A percentile compares a stretch with the other conserved stretches of the same genome.
These are phyloP conservation scores for Magallana ariakensis DNA, from an alignment of 1,140 invertebrate species.

Conservation along the genomic window DNA sequence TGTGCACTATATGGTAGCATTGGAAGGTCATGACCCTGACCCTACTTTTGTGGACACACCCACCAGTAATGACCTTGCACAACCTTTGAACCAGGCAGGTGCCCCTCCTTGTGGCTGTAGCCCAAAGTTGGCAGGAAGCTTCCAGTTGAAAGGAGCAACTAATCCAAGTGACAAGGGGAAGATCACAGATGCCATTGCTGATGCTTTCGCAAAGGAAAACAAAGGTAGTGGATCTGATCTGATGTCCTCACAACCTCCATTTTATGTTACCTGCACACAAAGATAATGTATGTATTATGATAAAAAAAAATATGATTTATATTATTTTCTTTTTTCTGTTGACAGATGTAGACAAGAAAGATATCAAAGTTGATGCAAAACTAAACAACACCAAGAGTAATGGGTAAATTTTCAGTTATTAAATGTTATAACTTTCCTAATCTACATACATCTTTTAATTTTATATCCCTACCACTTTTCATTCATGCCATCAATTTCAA, in stretches of 20 bases:
- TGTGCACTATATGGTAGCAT: conserved; percentile 47
- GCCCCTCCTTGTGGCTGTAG: conserved; percentile 52
- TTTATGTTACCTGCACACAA: no score
- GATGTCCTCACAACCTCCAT: no score
- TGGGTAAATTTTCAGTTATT: not conserved
- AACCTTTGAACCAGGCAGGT: conserved; percentile 35
- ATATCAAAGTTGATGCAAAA: conserved; percentile 35
- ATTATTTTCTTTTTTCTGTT: not conserved
- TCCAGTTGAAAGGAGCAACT: conserved; percentile 49
- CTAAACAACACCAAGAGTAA: conserved; percentile 1
- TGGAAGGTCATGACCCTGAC: conserved; percentile 50
- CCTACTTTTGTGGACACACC: conserved; percentile 50
- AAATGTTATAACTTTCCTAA: no score
- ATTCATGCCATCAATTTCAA: no score
- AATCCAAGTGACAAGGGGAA: conserved; percentile 49
- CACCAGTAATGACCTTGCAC: conserved; percentile 3
- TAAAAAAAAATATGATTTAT: no score
- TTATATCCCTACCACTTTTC: no score
- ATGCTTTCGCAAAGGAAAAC: conserved; percentile 58
- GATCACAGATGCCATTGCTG: conserved; percentile 49
- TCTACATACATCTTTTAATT: no score
- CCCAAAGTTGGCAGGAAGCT: conserved; percentile 48
- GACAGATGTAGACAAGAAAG: conserved; percentile 10
- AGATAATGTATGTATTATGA: not conserved
- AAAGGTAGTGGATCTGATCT: conserved; percentile 35